Percentiles rank a stretch among this genome's conserved stretches.
Evolutionary conservation across 2,797 vertebrate genomes (phyloP).

Genomic region (Pygocentrus nattereri): DNA sequence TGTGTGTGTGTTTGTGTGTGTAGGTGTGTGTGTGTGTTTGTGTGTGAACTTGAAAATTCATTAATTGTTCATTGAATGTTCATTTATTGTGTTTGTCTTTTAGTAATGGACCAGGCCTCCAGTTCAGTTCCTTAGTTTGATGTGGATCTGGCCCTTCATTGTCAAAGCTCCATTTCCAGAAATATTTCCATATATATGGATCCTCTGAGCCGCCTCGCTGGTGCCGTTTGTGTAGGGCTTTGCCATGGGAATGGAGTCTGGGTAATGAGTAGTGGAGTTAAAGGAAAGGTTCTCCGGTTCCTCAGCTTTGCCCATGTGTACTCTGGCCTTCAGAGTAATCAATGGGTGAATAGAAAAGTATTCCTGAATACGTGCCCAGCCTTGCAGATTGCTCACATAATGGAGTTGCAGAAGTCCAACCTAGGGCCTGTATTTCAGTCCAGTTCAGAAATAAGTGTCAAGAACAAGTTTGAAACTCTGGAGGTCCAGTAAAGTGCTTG

Average conservation of each 20-base stretch:
- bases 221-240: constrained; percentile 12
- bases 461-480: not conserved
- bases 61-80: no score
- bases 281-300: not conserved
- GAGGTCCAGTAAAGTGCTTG: not conserved
- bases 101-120: constrained; percentile 7
- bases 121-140: constrained; percentile 31
- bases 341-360: not conserved
- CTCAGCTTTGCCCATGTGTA: not conserved
- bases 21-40: no score
- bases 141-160: constrained; percentile 35
- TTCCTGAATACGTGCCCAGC: not conserved
- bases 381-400: not conserved
- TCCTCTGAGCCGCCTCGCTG: not conserved
- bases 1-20: no score
- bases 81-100: not conserved
- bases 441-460: not conserved
- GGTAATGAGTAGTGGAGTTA: not conserved
- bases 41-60: no score
- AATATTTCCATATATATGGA: constrained; percentile 46
- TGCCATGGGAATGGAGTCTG: constrained; percentile 23
- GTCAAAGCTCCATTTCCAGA: constrained; percentile 31
- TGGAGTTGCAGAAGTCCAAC: not conserved
- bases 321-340: not conserved
- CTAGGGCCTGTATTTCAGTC: not conserved